phyloP scores from a whole-genome alignment of 2,113 vertebrate species.

The Pseudopipra pipra region DNA sequence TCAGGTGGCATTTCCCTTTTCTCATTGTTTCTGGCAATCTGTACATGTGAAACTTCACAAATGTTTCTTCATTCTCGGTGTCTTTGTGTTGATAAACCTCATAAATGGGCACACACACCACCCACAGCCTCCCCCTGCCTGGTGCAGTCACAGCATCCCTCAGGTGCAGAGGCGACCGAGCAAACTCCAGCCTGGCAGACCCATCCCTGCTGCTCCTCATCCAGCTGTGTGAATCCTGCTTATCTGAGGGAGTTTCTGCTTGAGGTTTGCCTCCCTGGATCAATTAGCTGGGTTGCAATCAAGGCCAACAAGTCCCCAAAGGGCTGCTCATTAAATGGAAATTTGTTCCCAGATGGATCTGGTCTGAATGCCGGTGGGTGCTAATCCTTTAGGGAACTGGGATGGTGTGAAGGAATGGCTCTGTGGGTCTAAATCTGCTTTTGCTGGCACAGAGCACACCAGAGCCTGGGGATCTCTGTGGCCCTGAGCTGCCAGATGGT shows the following conservation, averaged over 20 bases:
- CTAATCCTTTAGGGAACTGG: not conserved
- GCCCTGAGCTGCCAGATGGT: not conserved
- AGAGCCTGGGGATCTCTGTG: not conserved
- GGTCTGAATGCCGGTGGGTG: not conserved
- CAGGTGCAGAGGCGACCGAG: rapidly evolving
- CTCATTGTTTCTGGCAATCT: conserved; percentile 56
- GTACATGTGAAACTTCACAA: conserved; percentile 9
- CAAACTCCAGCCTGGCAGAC: not conserved
- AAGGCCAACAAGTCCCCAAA: not conserved
- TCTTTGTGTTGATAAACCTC: not conserved
- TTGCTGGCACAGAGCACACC: not conserved
- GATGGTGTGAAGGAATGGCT: not conserved
- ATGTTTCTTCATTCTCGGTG: not conserved
- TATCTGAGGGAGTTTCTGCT: not conserved
- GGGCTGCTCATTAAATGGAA: not conserved
- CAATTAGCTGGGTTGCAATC: not conserved
- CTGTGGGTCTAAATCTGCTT: not conserved
- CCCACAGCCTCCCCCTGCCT: rapidly evolving
- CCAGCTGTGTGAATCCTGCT: not conserved
- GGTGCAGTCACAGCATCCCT: not conserved
- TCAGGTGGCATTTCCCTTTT: conserved; percentile 70
- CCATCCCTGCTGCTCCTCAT: not conserved
- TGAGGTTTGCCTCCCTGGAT: not conserved
- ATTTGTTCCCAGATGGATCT: not conserved
- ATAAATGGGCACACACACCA: rapidly evolving